phyloP scores from a whole-genome alignment of 2,113 vertebrate genomes.

The Pteruthius melanotis region DNA sequence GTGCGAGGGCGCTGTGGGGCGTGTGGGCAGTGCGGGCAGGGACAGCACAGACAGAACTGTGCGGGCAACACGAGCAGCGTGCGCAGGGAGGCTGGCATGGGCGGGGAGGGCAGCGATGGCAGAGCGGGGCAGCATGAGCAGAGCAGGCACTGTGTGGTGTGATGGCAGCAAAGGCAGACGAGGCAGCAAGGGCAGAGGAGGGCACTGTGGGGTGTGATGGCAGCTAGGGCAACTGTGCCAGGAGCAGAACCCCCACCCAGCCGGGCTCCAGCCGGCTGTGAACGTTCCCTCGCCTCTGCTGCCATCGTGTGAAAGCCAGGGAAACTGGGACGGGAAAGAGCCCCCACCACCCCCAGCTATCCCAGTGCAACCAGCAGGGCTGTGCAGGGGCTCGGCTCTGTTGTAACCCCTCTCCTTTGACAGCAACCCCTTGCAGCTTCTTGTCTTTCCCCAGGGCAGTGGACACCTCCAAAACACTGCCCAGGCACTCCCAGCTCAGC shows the following conservation, averaged over 20 bases:
- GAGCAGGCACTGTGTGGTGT: background rate
- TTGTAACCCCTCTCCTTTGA: accelerated
- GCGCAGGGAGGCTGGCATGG: accelerated
- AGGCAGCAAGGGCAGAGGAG: background rate
- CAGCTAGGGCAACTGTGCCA: background rate
- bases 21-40: background rate
- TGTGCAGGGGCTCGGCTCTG: background rate
- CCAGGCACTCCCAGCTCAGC: background rate
- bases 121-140: background rate
- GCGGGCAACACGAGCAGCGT: too few species aligned
- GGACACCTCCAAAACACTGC: background rate
- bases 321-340: background rate
- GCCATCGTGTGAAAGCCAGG: conserved; percentile 12
- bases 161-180: background rate
- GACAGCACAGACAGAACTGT: background rate
- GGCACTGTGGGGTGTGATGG: background rate
- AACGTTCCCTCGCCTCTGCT: background rate
- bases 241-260: background rate
- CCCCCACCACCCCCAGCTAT: background rate
- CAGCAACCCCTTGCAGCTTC: background rate
- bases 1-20: background rate
- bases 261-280: accelerated
- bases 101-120: background rate
- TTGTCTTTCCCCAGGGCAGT: background rate
- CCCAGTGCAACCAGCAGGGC: background rate